Base-by-base conservation (phyloP, 2,888 invertebrate genomes). In the Chirona hameri region DNA sequence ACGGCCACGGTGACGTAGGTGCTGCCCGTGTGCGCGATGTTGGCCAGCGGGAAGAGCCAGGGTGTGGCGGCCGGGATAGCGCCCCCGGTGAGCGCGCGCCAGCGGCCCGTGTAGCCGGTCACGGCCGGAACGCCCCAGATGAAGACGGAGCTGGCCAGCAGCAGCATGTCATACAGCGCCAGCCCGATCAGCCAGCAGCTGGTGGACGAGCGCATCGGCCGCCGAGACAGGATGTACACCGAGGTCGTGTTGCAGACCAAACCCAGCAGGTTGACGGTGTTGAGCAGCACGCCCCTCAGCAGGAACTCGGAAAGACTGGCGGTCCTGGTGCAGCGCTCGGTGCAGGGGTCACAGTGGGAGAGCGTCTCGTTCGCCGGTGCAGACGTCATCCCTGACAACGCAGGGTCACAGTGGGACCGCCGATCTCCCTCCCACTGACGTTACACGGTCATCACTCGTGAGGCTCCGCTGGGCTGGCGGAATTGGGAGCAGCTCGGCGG, bases 151-250 rank as follows among this genome's bases (percentile, higher is more conserved):
- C 95, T 95, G 86, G 95, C 90, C 86, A 98, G 94, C 86, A 98
- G 91, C 85, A 95, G 92, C 18, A 95, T 96, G 90, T 99, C 99
- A 89, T 96, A 97, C 86, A 95, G 92, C 39, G 98, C 98, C 86
- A 99, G 91, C 0, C 89, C 97, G 85, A 96, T 95, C 84, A 99
- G 91, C 87, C 98, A 92, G 88, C 96, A 95, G 89, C 98, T 98
- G 87, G 98, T 96, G 87, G 97, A 97, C 83, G 96, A 96, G 87
- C 95, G 92, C 98, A 98, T 98, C 89, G 97, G 83, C 52, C 82
- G 83, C 82, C 96, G 92, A 83, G 95, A 94, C 82, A 97, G 90
- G 86, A 97, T 96, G 84, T 97, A 92, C 91, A 96, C 95, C 72
- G 97, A 93, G 83, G 98, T 93, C 83, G 94, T 91, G 89, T 97